These are phyloP conservation scores for Crotalus viridis DNA, from an alignment of 2,113 vertebrate species.

Conservation along the genomic window DNA sequence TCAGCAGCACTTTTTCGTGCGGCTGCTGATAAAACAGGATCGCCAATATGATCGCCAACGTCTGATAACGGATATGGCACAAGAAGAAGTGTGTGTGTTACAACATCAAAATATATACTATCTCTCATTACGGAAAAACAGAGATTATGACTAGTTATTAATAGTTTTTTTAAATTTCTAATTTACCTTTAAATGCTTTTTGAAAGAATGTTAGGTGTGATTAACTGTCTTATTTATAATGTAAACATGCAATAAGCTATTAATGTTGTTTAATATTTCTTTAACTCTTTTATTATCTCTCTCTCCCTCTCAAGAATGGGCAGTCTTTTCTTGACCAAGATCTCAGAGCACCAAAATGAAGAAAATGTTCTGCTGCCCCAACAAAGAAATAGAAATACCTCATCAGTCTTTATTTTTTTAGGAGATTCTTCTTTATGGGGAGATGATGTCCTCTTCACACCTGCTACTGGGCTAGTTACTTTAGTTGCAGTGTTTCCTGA, in stretches of 20 bases:
- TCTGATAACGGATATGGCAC: too few relatives aligned
- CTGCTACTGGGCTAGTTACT: constrained; percentile 70
- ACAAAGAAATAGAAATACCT: constrained; percentile 64
- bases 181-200: background rate
- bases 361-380: background rate
- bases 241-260: background rate
- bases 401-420: constrained; percentile 78
- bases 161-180: background rate
- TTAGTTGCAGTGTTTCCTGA: constrained; percentile 73
- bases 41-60: too few relatives aligned
- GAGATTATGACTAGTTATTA: background rate
- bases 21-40: too few relatives aligned
- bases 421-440: constrained; percentile 74
- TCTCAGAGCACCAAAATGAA: background rate
- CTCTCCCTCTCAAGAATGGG: background rate
- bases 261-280: background rate
- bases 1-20: too few relatives aligned
- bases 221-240: background rate
- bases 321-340: background rate
- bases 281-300: background rate
- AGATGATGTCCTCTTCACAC: constrained; percentile 75
- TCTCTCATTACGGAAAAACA: background rate
- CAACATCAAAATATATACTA: background rate
- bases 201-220: background rate
- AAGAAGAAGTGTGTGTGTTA: too few relatives aligned